Percentiles rank a stretch among this genome's conserved stretches.
Conservation (phyloP, 2,888 invertebrate genomes). For the Argyresthia goedartella region DNA sequence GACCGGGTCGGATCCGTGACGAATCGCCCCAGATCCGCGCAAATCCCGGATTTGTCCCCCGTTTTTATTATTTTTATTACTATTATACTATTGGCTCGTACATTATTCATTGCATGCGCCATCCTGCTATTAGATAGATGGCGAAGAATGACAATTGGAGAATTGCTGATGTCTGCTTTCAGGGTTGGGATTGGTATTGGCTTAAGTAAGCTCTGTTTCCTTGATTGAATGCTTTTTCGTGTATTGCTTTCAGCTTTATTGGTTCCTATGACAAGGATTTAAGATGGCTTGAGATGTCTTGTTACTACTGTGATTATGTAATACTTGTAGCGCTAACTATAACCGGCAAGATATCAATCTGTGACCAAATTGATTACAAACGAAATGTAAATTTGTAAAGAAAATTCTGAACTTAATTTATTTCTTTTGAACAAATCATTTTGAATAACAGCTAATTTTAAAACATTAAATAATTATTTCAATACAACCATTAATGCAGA, state of each 20-base stretch:
- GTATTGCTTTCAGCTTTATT: neutral
- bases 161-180: conserved; percentile 5
- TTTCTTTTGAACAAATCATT: too few relatives aligned
- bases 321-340: too few relatives aligned
- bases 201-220: conserved; percentile 3
- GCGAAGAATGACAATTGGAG: conserved; percentile 2
- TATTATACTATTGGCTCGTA: conserved; percentile 19
- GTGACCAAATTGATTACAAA: too few relatives aligned
- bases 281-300: neutral
- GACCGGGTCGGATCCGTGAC: conserved; percentile 42
- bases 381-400: too few relatives aligned
- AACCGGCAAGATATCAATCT: too few relatives aligned
- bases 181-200: neutral
- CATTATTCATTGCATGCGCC: conserved; percentile 47
- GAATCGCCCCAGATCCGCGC: conserved; percentile 34
- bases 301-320: too few relatives aligned
- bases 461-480: too few relatives aligned
- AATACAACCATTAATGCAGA: neutral
- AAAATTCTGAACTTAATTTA: too few relatives aligned
- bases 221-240: conserved; percentile 2
- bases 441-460: too few relatives aligned
- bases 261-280: neutral
- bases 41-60: conserved; percentile 30
- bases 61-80: conserved; percentile 43
- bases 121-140: conserved; percentile 16